Conservation (phyloP, 2,888 invertebrate genomes). For the Priocnemis perturbator region DNA sequence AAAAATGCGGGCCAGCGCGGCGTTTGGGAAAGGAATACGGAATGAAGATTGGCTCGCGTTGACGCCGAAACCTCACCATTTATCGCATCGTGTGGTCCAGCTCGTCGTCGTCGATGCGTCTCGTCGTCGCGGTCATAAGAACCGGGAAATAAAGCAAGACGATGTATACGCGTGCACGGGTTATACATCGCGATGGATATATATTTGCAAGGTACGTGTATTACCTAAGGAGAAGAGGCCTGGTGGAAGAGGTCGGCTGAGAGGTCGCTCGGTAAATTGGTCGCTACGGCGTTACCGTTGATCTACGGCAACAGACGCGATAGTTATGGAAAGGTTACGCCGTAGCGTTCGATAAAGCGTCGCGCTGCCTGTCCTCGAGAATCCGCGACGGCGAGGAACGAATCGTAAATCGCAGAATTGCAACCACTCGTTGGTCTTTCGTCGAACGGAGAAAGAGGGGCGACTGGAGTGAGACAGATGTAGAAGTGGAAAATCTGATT, state of each 20-base stretch:
- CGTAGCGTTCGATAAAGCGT: constrained; percentile 64
- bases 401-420: constrained; percentile 64
- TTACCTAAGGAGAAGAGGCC: constrained; percentile 43
- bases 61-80: no score
- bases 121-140: constrained; percentile 19
- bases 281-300: constrained; percentile 67
- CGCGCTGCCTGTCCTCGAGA: constrained; percentile 52
- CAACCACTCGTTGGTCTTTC: constrained; percentile 44
- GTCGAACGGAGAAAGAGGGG: constrained; percentile 21
- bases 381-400: constrained; percentile 52
- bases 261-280: constrained; percentile 71
- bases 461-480: no score
- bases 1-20: no score
- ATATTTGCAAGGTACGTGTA: constrained; percentile 52
- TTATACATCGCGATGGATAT: constrained; percentile 47
- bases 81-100: no score
- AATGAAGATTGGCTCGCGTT: no score
- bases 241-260: constrained; percentile 66
- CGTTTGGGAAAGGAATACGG: no score
- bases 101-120: constrained; percentile 5
- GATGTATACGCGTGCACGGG: constrained; percentile 36
- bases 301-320: constrained; percentile 69
- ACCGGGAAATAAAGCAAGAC: constrained; percentile 20
- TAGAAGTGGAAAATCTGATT: no score
- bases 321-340: constrained; percentile 70